Evolutionary conservation across 1,140 invertebrate genomes (phyloP).

Genomic region (Drosophila takahashii): DNA sequence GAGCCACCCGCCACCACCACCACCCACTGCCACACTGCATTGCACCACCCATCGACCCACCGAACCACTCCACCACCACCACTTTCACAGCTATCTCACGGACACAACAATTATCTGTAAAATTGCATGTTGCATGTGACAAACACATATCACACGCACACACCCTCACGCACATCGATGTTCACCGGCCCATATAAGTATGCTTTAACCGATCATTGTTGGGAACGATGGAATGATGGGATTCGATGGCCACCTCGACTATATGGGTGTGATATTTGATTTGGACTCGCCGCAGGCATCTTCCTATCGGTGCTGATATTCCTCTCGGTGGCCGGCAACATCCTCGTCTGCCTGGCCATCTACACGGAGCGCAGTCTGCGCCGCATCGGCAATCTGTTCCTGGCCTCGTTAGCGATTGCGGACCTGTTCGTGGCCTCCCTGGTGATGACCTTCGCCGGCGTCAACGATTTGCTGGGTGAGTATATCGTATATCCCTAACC

Average conservation of each 20-base stretch:
- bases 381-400: conserved; percentile 96
- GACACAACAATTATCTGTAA: conserved; percentile 58
- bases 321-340: conserved; percentile 96
- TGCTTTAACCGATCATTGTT: conserved; percentile 63
- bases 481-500: background rate
- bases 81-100: conserved; percentile 20
- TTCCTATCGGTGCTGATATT: conserved; percentile 96
- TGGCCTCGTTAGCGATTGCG: conserved; percentile 97
- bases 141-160: conserved; percentile 29
- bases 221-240: background rate
- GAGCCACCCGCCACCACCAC: conserved; percentile 17
- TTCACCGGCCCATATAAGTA: conserved; percentile 56
- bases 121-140: conserved; percentile 61
- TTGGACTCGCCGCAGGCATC: conserved; percentile 87
- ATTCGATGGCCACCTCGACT: conserved; percentile 27
- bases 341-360: conserved; percentile 97
- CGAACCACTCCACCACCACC: conserved; percentile 2
- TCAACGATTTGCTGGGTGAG: conserved; percentile 91
- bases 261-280: conserved; percentile 45
- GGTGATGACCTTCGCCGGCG: conserved; percentile 96
- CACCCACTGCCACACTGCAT: conserved; percentile 17
- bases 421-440: conserved; percentile 97
- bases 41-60: conserved; percentile 3
- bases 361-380: conserved; percentile 96
- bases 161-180: conserved; percentile 29